Evolutionary conservation across 2,113 vertebrate genomes (phyloP).

Genomic region (Sinocyclocheilus anophthalmus): DNA sequence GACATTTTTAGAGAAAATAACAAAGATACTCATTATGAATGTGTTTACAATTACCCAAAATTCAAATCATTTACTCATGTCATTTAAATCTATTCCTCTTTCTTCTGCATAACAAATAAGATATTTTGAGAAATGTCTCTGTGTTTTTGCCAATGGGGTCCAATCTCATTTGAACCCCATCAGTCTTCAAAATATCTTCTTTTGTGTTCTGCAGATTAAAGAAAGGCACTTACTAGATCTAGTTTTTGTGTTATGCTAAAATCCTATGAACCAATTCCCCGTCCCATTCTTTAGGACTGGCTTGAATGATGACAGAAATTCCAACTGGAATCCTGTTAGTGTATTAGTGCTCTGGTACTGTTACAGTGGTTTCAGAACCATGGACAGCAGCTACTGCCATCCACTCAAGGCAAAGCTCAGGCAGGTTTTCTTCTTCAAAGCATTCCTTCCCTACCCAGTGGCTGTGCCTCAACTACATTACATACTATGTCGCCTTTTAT

Average conservation of each 20-base stretch:
- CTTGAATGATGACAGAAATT: neutral
- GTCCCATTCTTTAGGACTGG: neutral
- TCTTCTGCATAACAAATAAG: neutral
- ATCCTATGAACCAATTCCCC: neutral
- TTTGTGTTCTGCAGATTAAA: neutral
- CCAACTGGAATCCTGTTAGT: neutral
- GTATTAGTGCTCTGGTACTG: neutral
- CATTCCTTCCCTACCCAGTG: neutral
- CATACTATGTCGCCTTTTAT: neutral
- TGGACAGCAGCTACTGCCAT: neutral
- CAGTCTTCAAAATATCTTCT: neutral
- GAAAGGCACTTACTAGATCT: neutral
- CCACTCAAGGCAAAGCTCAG: neutral
- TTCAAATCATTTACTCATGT: neutral
- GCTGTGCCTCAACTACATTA: no score
- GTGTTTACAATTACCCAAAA: neutral
- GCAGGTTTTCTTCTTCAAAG: neutral
- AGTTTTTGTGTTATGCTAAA: neutral
- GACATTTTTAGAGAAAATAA: neutral
- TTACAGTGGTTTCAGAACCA: conserved; percentile 27
- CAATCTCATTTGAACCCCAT: neutral
- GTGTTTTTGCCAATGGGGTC: neutral
- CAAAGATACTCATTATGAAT: neutral
- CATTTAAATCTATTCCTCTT: neutral
- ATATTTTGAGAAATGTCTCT: neutral